Percentiles rank a stretch among this genome's conserved stretches.
Evolutionary conservation across 2,888 invertebrate genomes (phyloP).

Genomic region (Cacoxenus indagator): DNA sequence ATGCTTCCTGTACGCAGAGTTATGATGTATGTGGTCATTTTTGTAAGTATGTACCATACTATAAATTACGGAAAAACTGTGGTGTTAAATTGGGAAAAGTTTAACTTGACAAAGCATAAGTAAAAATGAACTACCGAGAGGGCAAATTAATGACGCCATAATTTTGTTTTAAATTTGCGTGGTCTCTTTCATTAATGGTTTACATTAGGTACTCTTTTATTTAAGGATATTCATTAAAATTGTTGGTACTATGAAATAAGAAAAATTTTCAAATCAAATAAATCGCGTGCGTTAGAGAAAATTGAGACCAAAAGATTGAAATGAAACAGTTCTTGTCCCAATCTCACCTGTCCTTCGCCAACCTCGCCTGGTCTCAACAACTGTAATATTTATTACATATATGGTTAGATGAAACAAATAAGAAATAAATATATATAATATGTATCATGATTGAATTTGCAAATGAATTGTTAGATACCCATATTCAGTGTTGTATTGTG

Average conservation of each 20-base stretch:
- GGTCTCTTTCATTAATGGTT: neutral
- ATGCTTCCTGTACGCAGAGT: no score
- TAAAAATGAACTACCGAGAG: neutral
- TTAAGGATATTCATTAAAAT: neutral
- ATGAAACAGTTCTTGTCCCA: constrained; percentile 23
- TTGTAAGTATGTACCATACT: no score
- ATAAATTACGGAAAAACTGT: no score
- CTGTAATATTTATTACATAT: constrained; percentile 57
- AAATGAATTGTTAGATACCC: no score
- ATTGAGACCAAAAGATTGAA: constrained; percentile 9
- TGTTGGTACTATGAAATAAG: neutral
- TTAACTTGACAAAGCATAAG: neutral
- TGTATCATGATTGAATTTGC: neutral
- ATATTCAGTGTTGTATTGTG: no score
- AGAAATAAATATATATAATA: constrained; percentile 19
- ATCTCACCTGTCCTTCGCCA: constrained; percentile 78
- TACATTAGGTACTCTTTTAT: constrained; percentile 2
- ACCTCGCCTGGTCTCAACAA: constrained; percentile 84
- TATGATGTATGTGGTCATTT: no score
- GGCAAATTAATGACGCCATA: constrained; percentile 15
- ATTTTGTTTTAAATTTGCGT: constrained; percentile 37
- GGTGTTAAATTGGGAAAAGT: no score
- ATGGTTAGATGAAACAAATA: neutral
- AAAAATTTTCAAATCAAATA: neutral
- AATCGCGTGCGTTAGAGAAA: constrained; percentile 12